Percentiles rank a stretch among this genome's conserved stretches.
Conservation (phyloP, 2,888 invertebrate species). For the Pyrochroa serraticornis region DNA sequence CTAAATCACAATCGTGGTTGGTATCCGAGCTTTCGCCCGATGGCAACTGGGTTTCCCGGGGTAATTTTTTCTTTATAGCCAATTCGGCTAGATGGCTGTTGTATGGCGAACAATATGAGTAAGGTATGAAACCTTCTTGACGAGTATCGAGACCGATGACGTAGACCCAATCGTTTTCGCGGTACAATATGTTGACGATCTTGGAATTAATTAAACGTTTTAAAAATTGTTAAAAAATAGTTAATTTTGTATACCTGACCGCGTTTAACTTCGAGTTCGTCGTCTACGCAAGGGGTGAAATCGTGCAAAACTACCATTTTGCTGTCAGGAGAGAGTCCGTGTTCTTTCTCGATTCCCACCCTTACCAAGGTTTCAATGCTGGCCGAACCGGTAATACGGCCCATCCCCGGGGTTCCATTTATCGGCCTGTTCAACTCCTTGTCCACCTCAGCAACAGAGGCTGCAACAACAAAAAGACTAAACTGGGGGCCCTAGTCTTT, state of each 20-base stretch:
- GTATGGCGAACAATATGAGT: slow-evolving; percentile 89
- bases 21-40: slow-evolving; percentile 64
- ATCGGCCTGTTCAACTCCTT: slow-evolving; percentile 71
- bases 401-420: slow-evolving; percentile 82
- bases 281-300: slow-evolving; percentile 93
- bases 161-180: slow-evolving; percentile 97
- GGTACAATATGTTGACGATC: slow-evolving; percentile 91
- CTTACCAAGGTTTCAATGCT: slow-evolving; percentile 89
- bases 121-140: slow-evolving; percentile 93
- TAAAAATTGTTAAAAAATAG: too few relatives aligned
- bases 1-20: slow-evolving; percentile 63
- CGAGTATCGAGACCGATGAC: slow-evolving; percentile 89
- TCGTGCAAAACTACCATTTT: slow-evolving; percentile 95
- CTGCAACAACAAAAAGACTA: slow-evolving; percentile 57
- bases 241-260: slow-evolving; percentile 68
- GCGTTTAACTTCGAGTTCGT: slow-evolving; percentile 86
- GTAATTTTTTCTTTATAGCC: slow-evolving; percentile 85
- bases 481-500: neutral
- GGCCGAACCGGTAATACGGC: slow-evolving; percentile 92
- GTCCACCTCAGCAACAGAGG: slow-evolving; percentile 78
- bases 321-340: slow-evolving; percentile 88
- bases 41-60: slow-evolving; percentile 66
- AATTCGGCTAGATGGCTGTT: slow-evolving; percentile 80
- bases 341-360: slow-evolving; percentile 91
- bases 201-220: slow-evolving; percentile 47